Conservation (phyloP, 2,888 invertebrate genomes). For the Onthophagus sagittarius region DNA sequence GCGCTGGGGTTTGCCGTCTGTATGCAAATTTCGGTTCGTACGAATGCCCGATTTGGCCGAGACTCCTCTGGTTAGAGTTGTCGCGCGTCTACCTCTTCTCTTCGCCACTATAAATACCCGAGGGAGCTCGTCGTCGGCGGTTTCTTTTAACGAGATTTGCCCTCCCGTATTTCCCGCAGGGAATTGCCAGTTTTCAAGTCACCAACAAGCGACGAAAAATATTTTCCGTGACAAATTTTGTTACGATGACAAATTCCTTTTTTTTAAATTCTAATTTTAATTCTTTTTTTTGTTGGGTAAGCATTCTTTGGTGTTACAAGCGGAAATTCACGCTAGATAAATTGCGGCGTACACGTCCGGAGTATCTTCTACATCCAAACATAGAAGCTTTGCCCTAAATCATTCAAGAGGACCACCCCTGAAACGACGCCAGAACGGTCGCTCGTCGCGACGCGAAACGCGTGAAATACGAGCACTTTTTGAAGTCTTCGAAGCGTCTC, state of each 20-base stretch:
- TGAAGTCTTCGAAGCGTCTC: neutral
- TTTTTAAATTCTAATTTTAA: neutral
- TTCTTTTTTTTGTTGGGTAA: no score
- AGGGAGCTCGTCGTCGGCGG: neutral
- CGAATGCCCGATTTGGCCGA: neutral
- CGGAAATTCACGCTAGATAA: neutral
- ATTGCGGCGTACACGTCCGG: neutral
- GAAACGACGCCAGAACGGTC: neutral
- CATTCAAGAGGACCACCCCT: neutral
- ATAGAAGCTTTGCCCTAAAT: neutral
- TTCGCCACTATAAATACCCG: neutral
- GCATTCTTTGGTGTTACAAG: neutral
- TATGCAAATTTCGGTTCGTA: no score
- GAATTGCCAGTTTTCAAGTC: neutral
- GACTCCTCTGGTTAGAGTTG: neutral
- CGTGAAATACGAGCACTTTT: neutral
- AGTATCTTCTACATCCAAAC: neutral
- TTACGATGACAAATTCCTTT: neutral
- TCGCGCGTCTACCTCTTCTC: neutral
- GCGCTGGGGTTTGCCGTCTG: no score
- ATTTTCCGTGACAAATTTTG: neutral
- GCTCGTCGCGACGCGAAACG: neutral
- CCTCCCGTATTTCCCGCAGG: neutral
- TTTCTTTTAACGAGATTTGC: neutral
- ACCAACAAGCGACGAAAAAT: neutral